Evolutionary conservation across 2,797 vertebrate genomes (phyloP), one percentile per base, ranked within the genome.

Genomic region (Squalus acanthias): DNA sequence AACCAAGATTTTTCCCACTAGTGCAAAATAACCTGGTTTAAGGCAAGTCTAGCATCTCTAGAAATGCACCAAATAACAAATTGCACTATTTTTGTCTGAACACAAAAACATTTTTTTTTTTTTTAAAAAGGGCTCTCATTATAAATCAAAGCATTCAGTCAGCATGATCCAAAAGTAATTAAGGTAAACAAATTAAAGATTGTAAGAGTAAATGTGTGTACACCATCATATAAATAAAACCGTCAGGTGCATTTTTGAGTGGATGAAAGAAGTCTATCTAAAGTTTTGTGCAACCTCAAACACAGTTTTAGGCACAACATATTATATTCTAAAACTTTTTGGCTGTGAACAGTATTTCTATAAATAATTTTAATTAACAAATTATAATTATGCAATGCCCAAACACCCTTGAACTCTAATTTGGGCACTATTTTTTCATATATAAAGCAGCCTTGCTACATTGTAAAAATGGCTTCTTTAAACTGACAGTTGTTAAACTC

Each of bases 331-430:
- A 29, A 29, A 60, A 60, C 33, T 1, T 46, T 93, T 93, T 6
- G 20, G n/a, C 24, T 92, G 1, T 69, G 65, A 69, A 69, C 20
- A 46, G 2, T 0, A 67, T 67, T 39, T 67, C 60, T 9, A 6
- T 6, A 60, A 91, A 91, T 91, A 91, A 63, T 92, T 92, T 7
- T n/a, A 92, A 12, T 63, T 92, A 89, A 82, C n/a, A 82, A 53
- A 89, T 89, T 89, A 33, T 50, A 22, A 85, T 50, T 7, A 85
- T 22, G 46, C 82, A 65, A 65, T 63, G 29, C 8, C 26, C 57
- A 91, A 91, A 60, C 57, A 92, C 29, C 29, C 57, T 65, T 22
- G 39, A 92, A 7, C 91, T 69, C n/a, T 69, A 69, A 39, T 69
- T 46, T 93, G 17, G 22, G n/a, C 65, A 93, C n/a, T 10, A 24